Evolutionary conservation across 2,113 vertebrate genomes (phyloP).

Genomic region (Piaya cayana): DNA sequence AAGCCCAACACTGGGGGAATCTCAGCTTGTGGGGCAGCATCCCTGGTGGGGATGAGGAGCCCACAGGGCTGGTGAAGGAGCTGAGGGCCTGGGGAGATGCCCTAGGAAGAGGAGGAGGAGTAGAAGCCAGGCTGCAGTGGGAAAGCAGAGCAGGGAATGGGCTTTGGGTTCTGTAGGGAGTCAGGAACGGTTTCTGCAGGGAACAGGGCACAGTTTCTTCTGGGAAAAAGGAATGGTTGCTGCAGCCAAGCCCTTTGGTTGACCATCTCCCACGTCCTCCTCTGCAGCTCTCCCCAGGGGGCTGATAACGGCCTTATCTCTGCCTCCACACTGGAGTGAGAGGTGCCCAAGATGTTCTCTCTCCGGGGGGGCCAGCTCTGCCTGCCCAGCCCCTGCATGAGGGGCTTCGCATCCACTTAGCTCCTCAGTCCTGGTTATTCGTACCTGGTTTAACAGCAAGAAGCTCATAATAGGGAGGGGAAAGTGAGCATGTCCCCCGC

Average conservation of each 20-base stretch:
- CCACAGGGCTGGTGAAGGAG: not conserved
- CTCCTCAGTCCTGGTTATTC: accelerated
- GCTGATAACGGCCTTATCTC: accelerated
- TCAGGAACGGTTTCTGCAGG: accelerated
- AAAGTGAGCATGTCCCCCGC: accelerated
- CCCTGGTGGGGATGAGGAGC: not conserved
- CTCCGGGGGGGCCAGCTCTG: not conserved
- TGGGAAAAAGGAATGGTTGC: not conserved
- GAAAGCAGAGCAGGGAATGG: not conserved
- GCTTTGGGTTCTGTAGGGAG: not conserved
- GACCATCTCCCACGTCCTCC: accelerated
- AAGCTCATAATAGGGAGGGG: not conserved
- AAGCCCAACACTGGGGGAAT: accelerated
- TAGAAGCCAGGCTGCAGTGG: accelerated
- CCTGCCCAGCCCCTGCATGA: not conserved
- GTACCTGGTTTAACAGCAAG: accelerated
- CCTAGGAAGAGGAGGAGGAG: not conserved
- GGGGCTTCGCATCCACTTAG: accelerated
- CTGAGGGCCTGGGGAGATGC: accelerated
- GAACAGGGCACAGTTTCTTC: not conserved
- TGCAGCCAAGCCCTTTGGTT: accelerated
- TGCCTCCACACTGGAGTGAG: accelerated
- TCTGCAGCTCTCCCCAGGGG: not conserved
- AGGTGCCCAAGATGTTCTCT: accelerated
- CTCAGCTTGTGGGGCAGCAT: not conserved